Evolutionary conservation across 1,140 invertebrate genomes (phyloP).

Genomic region (Portunus trituberculatus): DNA sequence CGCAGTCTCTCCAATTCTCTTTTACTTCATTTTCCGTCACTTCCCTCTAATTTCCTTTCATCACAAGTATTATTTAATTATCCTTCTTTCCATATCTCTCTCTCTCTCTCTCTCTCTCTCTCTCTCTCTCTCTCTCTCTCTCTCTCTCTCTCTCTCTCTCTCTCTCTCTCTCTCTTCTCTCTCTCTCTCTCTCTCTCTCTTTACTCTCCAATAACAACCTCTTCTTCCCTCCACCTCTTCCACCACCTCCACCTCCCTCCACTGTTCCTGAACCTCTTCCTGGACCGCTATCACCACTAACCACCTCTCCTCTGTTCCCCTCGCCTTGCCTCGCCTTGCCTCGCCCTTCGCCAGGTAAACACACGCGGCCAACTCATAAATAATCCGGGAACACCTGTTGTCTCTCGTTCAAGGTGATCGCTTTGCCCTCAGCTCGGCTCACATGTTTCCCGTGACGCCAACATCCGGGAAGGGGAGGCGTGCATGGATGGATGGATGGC

Average conservation of each 20-base stretch:
- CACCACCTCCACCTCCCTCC: neutral
- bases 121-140: too few species aligned
- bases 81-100: too few species aligned
- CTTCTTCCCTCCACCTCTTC: too few species aligned
- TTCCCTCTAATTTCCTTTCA: too few species aligned
- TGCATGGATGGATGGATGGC: neutral
- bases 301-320: too few species aligned
- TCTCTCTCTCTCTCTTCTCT: neutral
- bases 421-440: neutral
- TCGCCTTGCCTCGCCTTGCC: neutral
- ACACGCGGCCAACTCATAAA: neutral
- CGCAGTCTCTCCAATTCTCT: too few species aligned
- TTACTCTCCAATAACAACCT: neutral
- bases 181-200: neutral
- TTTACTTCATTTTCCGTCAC: too few species aligned
- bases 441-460: neutral
- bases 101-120: neutral
- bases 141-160: neutral
- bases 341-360: conserved; percentile 1
- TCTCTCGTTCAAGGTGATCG: neutral
- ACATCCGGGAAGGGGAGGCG: neutral
- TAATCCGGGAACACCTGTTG: neutral
- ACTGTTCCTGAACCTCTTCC: neutral
- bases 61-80: too few species aligned
- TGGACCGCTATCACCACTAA: neutral